These are phyloP conservation scores for Pectinophora gossypiella DNA, from an alignment of 1,140 invertebrate genomes.

Conservation along the genomic window DNA sequence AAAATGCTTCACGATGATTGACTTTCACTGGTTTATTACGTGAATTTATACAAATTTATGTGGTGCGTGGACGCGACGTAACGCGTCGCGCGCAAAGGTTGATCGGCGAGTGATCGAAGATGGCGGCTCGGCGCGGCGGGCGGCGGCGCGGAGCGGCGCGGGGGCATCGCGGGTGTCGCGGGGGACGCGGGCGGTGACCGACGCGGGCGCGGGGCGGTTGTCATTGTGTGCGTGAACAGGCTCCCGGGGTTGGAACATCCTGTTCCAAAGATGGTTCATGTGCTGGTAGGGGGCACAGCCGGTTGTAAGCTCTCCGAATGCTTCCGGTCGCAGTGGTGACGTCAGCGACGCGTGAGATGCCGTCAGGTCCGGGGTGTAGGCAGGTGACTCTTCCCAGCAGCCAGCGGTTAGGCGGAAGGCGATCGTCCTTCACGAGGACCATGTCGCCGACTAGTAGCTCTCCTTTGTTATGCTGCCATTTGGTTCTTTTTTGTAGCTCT, in stretches of 20 bases:
- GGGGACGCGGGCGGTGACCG: slow-evolving; percentile 42
- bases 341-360: slow-evolving; percentile 25
- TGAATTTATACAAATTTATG: too few species aligned
- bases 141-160: too few species aligned
- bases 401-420: slow-evolving; percentile 26
- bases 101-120: too few species aligned
- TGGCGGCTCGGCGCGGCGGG: too few species aligned
- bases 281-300: slow-evolving; percentile 17
- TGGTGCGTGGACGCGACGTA: too few species aligned
- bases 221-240: too few species aligned
- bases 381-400: slow-evolving; percentile 26
- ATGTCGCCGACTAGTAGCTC: slow-evolving; percentile 10
- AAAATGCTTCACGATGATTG: too few species aligned
- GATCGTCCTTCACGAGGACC: slow-evolving; percentile 17
- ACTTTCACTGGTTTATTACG: too few species aligned
- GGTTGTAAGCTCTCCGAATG: slow-evolving; percentile 20
- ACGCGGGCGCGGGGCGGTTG: background rate
- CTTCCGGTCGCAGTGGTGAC: slow-evolving; percentile 22
- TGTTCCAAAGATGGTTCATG: background rate
- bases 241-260: background rate
- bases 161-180: too few species aligned
- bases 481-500: slow-evolving; percentile 18
- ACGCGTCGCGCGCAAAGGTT: too few species aligned
- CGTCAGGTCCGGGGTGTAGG: slow-evolving; percentile 28
- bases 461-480: slow-evolving; percentile 11